Base-by-base conservation (phyloP, 1,140 invertebrate species). In the Radopholus similis region DNA sequence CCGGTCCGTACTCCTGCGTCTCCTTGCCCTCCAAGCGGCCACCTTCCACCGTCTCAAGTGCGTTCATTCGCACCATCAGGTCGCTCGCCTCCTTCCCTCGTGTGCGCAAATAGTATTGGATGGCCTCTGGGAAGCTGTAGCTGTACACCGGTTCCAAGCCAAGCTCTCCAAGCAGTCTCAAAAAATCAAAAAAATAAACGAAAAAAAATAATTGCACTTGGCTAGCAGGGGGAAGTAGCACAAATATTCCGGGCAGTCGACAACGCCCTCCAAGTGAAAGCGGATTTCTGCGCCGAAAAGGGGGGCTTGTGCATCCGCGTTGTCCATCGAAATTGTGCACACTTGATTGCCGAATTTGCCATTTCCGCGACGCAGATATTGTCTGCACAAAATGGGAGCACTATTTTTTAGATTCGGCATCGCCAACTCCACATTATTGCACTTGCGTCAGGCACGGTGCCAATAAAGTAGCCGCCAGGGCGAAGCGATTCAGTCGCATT, bases 171-270 rank as follows among this genome's bases (percentile, higher is more conserved):
- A 91, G 91, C 73, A 97, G 84, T 83, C 87, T 88, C 72, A 75
- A 74, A 72, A 32, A 82, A 80, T 6, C 79, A 83, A 13, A 18
- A 54, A 82, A 68, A 32, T 35, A 47, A 1, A 53, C 34, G 13
- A 32, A 70, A 37, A 72, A 76, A 59, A 60, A 15, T 32, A 67
- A 5, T 79, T 83, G 82, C 78, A 88, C 87, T 91, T 90, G 70
- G 88, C 85, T 62, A 98, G 86, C 4, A 89, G 86, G 28, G 91
- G 90, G 83, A 97, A 91, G 84, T 97, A 89, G 15, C 97, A 93
- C 32, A 99, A 85, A 86, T 97, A 99, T 83, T 99, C 95, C 28
- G 95, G 95, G 85, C 95, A 99, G 83, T 98, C 89, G 0, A 99
- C 95, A 15, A 95, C 92, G 44, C 90, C 93, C 81, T 97, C 92